Percentiles rank a stretch among this genome's conserved stretches.
Conservation (phyloP, 1,140 invertebrate genomes). For the Cepaea nemoralis region DNA sequence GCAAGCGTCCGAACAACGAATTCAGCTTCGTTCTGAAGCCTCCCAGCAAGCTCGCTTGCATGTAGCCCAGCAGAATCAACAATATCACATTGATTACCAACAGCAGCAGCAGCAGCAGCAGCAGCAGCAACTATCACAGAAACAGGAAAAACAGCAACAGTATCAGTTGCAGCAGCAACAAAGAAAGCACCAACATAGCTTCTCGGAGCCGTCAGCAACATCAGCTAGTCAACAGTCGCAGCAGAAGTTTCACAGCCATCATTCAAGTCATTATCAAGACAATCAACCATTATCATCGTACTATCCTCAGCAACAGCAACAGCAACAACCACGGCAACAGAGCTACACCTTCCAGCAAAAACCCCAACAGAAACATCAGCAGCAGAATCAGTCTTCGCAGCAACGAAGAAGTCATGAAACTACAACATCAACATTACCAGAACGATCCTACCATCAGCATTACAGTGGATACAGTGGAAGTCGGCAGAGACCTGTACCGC, state of each 20-base stretch:
- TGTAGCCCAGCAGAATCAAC: conserved; percentile 17
- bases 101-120: conserved; percentile 38
- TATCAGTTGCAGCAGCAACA: conserved; percentile 18
- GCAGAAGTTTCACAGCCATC: background rate
- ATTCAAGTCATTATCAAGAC: conserved; percentile 13
- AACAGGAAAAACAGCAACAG: conserved; percentile 24
- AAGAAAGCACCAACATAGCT: conserved; percentile 16
- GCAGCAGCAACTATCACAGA: conserved; percentile 15
- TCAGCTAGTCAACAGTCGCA: conserved; percentile 16
- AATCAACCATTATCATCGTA: conserved; percentile 19
- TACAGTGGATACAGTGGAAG: background rate
- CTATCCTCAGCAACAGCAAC: conserved; percentile 22
- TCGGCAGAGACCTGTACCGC: background rate
- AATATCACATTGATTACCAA: conserved; percentile 11
- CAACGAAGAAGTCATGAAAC: background rate
- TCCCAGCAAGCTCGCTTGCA: conserved; percentile 3
- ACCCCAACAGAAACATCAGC: conserved; percentile 1
- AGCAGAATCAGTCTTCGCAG: background rate
- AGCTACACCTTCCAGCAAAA: background rate
- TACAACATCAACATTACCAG: background rate
- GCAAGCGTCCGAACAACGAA: conserved; percentile 34
- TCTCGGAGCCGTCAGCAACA: background rate
- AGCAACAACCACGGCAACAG: conserved; percentile 23
- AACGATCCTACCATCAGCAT: background rate
- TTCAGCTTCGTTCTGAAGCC: conserved; percentile 7